A percentile compares a stretch with the other conserved stretches of the same genome.
Evolutionary conservation across 2,113 vertebrate species (phyloP).

Genomic region (Nycticryphes semicollaris): DNA sequence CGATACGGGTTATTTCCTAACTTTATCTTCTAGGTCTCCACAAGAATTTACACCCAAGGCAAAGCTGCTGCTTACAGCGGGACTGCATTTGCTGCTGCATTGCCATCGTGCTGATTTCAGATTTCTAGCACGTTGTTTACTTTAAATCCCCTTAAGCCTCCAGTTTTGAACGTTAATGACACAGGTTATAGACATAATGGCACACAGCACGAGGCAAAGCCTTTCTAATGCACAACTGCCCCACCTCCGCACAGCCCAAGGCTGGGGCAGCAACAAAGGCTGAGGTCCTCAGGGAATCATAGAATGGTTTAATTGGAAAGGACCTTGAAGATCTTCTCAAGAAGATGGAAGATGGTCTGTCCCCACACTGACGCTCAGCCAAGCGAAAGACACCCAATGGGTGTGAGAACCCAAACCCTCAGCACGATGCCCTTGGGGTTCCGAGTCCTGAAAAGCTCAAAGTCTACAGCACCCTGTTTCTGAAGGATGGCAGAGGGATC

Average conservation of each 20-base stretch:
- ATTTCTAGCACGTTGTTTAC: background rate
- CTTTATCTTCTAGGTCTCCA: background rate
- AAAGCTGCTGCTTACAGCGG: background rate
- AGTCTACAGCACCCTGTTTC: background rate
- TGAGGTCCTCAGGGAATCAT: rapidly evolving
- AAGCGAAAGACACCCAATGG: rapidly evolving
- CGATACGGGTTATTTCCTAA: background rate
- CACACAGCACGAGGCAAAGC: background rate
- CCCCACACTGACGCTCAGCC: rapidly evolving
- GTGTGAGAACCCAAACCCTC: background rate
- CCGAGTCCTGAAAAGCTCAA: background rate
- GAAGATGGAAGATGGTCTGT: background rate
- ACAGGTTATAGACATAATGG: background rate
- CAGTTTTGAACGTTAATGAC: constrained; percentile 49
- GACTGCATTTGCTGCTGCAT: background rate
- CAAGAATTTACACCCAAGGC: background rate
- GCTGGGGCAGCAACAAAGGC: background rate
- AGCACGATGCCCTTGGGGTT: rapidly evolving
- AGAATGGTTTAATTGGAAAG: background rate
- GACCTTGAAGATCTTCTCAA: background rate
- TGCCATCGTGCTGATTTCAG: background rate
- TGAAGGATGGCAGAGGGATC: background rate
- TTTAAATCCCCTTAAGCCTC: constrained; percentile 44
- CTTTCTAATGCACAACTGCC: background rate
- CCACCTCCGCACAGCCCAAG: background rate